Evolutionary conservation across 1,140 invertebrate genomes (phyloP), one percentile per base, ranked within the genome.

Genomic region (Cyclargus thomasi): DNA sequence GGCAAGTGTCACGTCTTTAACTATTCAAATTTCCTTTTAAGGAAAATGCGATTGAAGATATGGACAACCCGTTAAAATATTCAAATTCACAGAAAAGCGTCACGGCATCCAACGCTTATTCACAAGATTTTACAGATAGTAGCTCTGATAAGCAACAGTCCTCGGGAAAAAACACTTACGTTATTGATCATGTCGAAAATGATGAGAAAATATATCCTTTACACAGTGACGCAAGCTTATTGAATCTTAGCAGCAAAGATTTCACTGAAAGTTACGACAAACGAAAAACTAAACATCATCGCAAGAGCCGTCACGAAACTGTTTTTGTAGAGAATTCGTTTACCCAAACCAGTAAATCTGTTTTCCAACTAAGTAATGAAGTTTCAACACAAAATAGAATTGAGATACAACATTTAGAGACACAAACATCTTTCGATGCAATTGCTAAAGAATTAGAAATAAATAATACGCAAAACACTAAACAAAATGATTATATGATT

Each of bases 281-380:
- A 55, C n/a, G 53, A 18, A 55, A 53, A 57, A 69, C 21, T 53
- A 76, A 68, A 72, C 68, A 75, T 3, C 69, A 63, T 8, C 67
- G 75, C 47, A 67, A 73, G 2, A 76, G 69, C 59, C 10, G 71
- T 2, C 73, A 74, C 17, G 70, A 69, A 62, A 77, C 70, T 39
- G 69, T 78, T 22, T 20, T 81, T 21, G 71, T 80, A 14, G 79
- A 88, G 68, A 84, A 89, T 72, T 85, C 74, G 47, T 90, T 76
- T 35, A 90, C 87, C 14, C 87, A 90, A 70, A 90, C 87, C 0
- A 90, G 87, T 63, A 90, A 87, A 78, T 88, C 87, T 23, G 85
- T 90, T n/a, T 77, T 88, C 29, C 80, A 90, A 64, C 63, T 90
- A 55, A 83, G 79, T 11, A 78, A 88, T 63, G 72, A 67, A 47